Evolutionary conservation across 2,797 vertebrate species (phyloP), one percentile per base, ranked within the genome.

Genomic region (Zenarchopterus dispar): DNA sequence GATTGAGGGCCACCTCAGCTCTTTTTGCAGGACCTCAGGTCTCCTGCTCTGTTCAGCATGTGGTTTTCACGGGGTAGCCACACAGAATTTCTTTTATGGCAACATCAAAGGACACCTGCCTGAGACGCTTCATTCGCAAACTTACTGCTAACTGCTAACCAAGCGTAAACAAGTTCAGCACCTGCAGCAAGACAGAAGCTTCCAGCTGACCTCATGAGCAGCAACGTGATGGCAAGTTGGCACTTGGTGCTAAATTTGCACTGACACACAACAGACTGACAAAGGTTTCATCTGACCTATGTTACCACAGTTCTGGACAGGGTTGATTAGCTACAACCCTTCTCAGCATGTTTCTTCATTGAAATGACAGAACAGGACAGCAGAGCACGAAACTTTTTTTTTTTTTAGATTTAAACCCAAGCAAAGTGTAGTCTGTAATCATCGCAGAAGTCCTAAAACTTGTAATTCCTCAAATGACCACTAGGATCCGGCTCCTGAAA

Each of bases 51-150:
- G 45, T 47, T 21, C 45, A 15, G 45, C 11, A 22, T 23, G 18
- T 15, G 45, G 21, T 19, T 46, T 46, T 46, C 19, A 46, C 44
- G 19, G 11, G 44, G 21, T 22, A 47, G 21, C 36, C 11, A 47
- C 45, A 47, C 44, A 21, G 11, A 47, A 47, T 47, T 47, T 21
- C 45, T 22, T 22, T 47, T 22, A 47, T 47, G 45, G 21, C 45
- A 47, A 22, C 45, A 47, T 47, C 36, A 39, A 39, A 39, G 36
- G 36, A 39, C 13, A 16, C 13, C 36, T 39, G 36, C 36, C 19
- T 47, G 21, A 47, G 45, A 47, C 22, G 21, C 13, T 47, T 47
- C 45, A 16, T 21, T 47, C 22, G 8, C 11, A 21, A 47, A 22
- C 11, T 47, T 23, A 47, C 45, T 15, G 6, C 36, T 39, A 16